Conservation (phyloP, 2,113 vertebrate genomes). For the Entomyzon cyanotis region DNA sequence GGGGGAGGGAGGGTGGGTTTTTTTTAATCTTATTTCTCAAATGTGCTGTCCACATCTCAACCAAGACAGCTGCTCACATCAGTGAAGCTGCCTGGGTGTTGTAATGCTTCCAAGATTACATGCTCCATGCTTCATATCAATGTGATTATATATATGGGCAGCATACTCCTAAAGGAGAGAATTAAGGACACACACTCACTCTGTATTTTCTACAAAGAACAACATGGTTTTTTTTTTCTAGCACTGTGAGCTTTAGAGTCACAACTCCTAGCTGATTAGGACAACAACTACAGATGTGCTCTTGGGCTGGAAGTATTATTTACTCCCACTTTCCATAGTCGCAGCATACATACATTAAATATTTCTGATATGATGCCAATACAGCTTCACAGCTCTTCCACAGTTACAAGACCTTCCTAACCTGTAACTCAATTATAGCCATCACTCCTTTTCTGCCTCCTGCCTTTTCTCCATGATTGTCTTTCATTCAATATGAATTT, state of each 20-base stretch:
- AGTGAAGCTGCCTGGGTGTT: neutral
- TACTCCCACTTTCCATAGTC: neutral
- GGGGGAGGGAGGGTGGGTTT: neutral
- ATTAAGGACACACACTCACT: neutral
- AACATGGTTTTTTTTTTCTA: neutral
- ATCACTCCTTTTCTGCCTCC: neutral
- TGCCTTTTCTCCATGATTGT: neutral
- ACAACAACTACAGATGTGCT: neutral
- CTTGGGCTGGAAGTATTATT: neutral
- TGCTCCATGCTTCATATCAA: neutral
- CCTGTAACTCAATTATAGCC: neutral
- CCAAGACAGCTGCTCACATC: neutral
- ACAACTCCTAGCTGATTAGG: neutral
- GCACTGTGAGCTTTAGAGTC: neutral
- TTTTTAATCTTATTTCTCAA: neutral
- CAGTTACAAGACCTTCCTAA: neutral
- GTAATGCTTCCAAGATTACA: neutral
- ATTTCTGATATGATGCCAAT: neutral
- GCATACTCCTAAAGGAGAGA: neutral
- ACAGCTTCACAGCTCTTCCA: neutral
- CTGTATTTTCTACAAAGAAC: neutral
- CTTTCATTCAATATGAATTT: slow-evolving; percentile 48
- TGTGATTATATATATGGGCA: neutral
- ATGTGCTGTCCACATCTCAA: neutral
- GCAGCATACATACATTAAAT: neutral